Evolutionary conservation across 2,888 invertebrate genomes (phyloP).

Genomic region (Agriopis aurantiaria): DNA sequence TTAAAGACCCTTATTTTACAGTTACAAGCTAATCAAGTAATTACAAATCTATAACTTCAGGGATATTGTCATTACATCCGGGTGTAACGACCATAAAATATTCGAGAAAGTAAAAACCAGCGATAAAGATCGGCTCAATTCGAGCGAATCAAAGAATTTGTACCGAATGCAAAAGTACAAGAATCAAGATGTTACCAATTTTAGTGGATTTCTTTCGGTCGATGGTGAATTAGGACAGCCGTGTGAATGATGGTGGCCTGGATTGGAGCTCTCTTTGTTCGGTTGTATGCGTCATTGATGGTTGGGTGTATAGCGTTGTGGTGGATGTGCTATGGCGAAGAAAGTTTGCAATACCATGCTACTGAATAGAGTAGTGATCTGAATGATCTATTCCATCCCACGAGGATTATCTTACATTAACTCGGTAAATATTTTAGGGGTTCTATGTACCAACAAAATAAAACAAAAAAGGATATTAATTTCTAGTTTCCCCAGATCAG

Average conservation of each 20-base stretch:
- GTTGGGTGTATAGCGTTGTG: neutral
- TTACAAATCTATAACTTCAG: conserved; percentile 15
- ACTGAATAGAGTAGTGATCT: too few species aligned
- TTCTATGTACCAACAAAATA: too few species aligned
- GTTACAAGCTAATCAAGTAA: conserved; percentile 11
- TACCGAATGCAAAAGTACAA: conserved; percentile 48
- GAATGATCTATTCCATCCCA: neutral
- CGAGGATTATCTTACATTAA: neutral
- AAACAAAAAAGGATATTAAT: too few species aligned
- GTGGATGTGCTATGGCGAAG: neutral
- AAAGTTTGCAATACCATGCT: conserved; percentile 9
- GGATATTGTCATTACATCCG: conserved; percentile 27
- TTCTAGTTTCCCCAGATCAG: too few species aligned
- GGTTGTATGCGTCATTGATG: conserved; percentile 45
- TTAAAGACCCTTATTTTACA: conserved; percentile 8
- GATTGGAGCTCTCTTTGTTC: conserved; percentile 46
- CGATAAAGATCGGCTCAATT: conserved; percentile 52
- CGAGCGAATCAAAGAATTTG: conserved; percentile 48
- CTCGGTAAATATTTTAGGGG: too few species aligned
- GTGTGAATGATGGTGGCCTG: conserved; percentile 61
- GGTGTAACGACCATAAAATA: conserved; percentile 18
- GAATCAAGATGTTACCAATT: conserved; percentile 64
- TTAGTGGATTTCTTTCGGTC: conserved; percentile 54
- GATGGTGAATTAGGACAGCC: conserved; percentile 57
- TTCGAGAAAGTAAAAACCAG: conserved; percentile 40